Evolutionary conservation across 1,140 invertebrate genomes (phyloP).

Genomic region (Drosophila watanabei): DNA sequence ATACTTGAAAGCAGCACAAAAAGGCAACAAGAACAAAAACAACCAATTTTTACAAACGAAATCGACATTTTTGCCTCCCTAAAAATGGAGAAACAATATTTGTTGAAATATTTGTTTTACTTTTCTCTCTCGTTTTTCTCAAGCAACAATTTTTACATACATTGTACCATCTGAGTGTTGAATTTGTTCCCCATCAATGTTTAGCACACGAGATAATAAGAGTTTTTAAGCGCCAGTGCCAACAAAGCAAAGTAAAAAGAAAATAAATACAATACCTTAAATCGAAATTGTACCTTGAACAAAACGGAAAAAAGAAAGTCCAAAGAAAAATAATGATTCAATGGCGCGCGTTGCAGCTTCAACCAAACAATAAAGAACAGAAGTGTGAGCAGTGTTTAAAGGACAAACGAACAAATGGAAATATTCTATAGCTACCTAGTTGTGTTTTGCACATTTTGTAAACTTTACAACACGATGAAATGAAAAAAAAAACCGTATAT

Average conservation of each 20-base stretch:
- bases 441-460: slow-evolving; percentile 84
- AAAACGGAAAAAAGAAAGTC: slow-evolving; percentile 48
- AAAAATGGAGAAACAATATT: neutral
- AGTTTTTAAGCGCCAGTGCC: slow-evolving; percentile 66
- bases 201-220: slow-evolving; percentile 56
- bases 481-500: slow-evolving; percentile 42
- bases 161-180: slow-evolving; percentile 78
- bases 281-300: slow-evolving; percentile 68
- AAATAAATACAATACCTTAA: slow-evolving; percentile 28
- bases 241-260: slow-evolving; percentile 41
- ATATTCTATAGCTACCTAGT: slow-evolving; percentile 67
- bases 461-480: slow-evolving; percentile 74
- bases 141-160: slow-evolving; percentile 64
- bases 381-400: slow-evolving; percentile 5
- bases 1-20: slow-evolving; percentile 35
- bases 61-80: slow-evolving; percentile 4
- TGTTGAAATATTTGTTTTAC: slow-evolving; percentile 37
- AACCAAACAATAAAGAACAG: slow-evolving; percentile 58
- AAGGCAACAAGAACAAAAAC: slow-evolving; percentile 23
- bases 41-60: slow-evolving; percentile 31
- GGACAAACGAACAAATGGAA: slow-evolving; percentile 20
- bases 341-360: slow-evolving; percentile 20
- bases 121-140: slow-evolving; percentile 21
- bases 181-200: slow-evolving; percentile 74
- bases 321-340: slow-evolving; percentile 11